Evolutionary conservation across 2,113 vertebrate species (phyloP).

Genomic region (Ariopsis seemanni): DNA sequence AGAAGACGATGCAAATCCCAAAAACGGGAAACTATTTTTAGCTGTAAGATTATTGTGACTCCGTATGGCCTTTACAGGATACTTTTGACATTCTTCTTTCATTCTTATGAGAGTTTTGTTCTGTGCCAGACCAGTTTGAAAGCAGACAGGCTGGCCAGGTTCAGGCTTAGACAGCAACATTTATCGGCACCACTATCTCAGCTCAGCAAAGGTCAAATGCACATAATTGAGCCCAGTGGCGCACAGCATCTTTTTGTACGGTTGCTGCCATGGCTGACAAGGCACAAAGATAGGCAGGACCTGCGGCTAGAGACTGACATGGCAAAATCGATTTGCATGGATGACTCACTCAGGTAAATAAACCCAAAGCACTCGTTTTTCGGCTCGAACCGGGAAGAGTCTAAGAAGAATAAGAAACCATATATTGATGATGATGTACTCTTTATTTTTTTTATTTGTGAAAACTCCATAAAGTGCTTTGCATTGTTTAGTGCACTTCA

Average conservation of each 20-base stretch:
- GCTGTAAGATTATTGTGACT: not conserved
- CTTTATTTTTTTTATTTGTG: not conserved
- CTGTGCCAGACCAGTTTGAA: not conserved
- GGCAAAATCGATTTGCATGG: slow-evolving; percentile 1
- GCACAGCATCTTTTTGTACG: slow-evolving; percentile 8
- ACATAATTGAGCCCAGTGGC: slow-evolving; percentile 35
- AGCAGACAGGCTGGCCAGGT: slow-evolving; percentile 2
- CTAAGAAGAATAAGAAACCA: slow-evolving; percentile 55
- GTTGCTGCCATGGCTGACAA: not conserved
- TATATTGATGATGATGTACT: not conserved
- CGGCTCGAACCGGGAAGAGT: slow-evolving; percentile 54
- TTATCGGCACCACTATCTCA: slow-evolving; percentile 31
- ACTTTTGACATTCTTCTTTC: not conserved
- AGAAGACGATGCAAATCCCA: not conserved
- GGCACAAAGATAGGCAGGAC: not conserved
- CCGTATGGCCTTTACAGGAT: not conserved
- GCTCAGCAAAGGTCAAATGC: slow-evolving; percentile 47
- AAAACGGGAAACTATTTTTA: not conserved
- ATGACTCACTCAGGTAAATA: not conserved
- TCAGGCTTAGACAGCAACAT: slow-evolving; percentile 37
- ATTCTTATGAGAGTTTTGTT: slow-evolving; percentile 8
- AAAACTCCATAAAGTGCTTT: not conserved
- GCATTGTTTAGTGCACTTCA: slow-evolving; percentile 13
- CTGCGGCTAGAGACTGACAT: slow-evolving; percentile 7
- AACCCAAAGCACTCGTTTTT: not conserved